phyloP scores from a whole-genome alignment of 2,888 invertebrate species.

The Panzeria rudis region DNA sequence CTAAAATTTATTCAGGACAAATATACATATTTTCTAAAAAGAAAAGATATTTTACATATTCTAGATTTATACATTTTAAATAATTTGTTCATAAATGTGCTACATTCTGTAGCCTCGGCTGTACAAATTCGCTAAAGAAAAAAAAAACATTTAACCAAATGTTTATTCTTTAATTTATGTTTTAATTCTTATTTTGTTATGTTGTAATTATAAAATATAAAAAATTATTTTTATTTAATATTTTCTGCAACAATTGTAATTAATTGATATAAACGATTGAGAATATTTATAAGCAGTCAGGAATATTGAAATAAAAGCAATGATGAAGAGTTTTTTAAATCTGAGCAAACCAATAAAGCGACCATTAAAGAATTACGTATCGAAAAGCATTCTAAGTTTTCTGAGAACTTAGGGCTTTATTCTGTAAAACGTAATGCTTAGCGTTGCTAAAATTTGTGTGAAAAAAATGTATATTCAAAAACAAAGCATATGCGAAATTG shows the following conservation, averaged over 20 bases:
- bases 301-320: neutral
- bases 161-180: constrained; percentile 56
- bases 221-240: constrained; percentile 19
- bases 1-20: too few relatives aligned
- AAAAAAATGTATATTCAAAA: too few relatives aligned
- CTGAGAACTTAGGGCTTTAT: too few relatives aligned
- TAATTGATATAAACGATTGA: constrained; percentile 42
- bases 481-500: too few relatives aligned
- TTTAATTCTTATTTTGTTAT: constrained; percentile 38
- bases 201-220: constrained; percentile 23
- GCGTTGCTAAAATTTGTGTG: too few relatives aligned
- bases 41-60: too few relatives aligned
- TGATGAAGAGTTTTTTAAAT: neutral
- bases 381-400: too few relatives aligned
- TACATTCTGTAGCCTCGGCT: neutral
- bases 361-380: neutral
- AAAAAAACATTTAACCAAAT: neutral
- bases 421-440: too few relatives aligned
- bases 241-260: constrained; percentile 40
- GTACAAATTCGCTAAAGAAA: too few relatives aligned
- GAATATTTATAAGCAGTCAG: neutral
- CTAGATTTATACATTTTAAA: too few relatives aligned
- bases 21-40: too few relatives aligned
- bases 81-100: neutral
- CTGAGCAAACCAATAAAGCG: neutral